Percentiles rank a stretch among this genome's conserved stretches.
phyloP scores from a whole-genome alignment of 2,113 vertebrate genomes.

The Monopterus albus region DNA sequence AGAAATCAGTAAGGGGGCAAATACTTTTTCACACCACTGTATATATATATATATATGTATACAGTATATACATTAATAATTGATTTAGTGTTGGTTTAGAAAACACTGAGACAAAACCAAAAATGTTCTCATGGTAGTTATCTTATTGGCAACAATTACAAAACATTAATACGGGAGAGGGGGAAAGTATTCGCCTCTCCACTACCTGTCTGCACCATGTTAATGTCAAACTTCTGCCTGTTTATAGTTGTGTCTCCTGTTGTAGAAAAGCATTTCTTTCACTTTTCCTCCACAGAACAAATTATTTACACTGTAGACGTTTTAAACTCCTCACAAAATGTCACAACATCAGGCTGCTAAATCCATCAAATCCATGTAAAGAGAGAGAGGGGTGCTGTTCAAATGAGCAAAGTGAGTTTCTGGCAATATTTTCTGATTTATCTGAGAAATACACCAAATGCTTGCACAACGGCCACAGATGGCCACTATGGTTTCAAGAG shows the following conservation, averaged over 20 bases:
- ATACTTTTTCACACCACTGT: too few relatives aligned
- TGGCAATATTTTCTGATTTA: slow-evolving; percentile 1
- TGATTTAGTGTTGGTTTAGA: too few relatives aligned
- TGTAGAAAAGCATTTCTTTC: neutral
- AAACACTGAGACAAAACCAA: too few relatives aligned
- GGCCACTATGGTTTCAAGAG: slow-evolving; percentile 25
- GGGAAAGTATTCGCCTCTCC: too few relatives aligned
- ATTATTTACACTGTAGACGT: neutral
- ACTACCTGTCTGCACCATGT: neutral
- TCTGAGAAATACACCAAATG: slow-evolving; percentile 10
- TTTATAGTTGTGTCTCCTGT: neutral
- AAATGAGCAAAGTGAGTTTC: slow-evolving; percentile 21
- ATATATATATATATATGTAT: too few relatives aligned
- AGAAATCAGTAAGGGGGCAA: too few relatives aligned
- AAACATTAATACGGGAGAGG: too few relatives aligned
- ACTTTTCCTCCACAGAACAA: neutral
- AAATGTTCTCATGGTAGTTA: too few relatives aligned
- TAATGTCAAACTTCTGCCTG: neutral
- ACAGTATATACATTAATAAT: too few relatives aligned
- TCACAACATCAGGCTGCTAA: neutral
- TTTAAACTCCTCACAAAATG: neutral
- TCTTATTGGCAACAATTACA: too few relatives aligned
- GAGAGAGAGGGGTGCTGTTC: neutral
- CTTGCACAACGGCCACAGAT: slow-evolving; percentile 35
- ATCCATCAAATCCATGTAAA: slow-evolving; percentile 1